phyloP scores from a whole-genome alignment of 2,888 invertebrate species.

The Dastarcus helophoroides region DNA sequence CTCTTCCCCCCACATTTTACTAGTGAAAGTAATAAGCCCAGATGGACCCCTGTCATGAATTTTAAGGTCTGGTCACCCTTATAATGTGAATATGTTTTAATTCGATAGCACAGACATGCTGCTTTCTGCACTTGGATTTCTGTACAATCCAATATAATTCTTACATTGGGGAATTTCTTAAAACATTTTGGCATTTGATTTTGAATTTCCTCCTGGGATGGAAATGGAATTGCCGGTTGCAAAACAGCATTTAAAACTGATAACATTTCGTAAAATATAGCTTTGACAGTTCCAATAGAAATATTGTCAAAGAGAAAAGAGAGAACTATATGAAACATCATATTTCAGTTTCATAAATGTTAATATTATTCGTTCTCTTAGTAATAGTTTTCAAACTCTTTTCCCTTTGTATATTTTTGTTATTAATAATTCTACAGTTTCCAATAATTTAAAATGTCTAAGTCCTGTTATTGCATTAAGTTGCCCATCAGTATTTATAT shows the following conservation, averaged over 20 bases:
- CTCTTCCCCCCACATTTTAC: background rate
- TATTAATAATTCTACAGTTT: too few relatives aligned
- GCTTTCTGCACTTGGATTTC: background rate
- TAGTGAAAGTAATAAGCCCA: background rate
- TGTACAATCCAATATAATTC: slow-evolving; percentile 1
- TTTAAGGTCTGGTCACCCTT: background rate
- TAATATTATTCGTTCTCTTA: too few relatives aligned
- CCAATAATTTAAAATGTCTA: too few relatives aligned
- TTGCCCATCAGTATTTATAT: too few relatives aligned
- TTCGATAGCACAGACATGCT: background rate
- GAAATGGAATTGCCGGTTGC: background rate
- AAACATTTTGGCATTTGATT: background rate
- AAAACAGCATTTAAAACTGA: background rate
- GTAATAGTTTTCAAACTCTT: too few relatives aligned
- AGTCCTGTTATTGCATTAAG: too few relatives aligned
- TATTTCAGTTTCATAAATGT: too few relatives aligned
- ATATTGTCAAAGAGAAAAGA: too few relatives aligned
- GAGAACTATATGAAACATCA: too few relatives aligned
- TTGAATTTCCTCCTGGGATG: background rate
- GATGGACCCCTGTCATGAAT: background rate
- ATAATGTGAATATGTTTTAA: background rate
- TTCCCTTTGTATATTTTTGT: too few relatives aligned
- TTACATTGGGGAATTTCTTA: slow-evolving; percentile 1
- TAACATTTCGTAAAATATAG: too few relatives aligned
- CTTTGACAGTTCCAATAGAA: too few relatives aligned